These are phyloP conservation scores for Bombus huntii DNA, from an alignment of 1,140 invertebrate species.

Conservation along the genomic window DNA sequence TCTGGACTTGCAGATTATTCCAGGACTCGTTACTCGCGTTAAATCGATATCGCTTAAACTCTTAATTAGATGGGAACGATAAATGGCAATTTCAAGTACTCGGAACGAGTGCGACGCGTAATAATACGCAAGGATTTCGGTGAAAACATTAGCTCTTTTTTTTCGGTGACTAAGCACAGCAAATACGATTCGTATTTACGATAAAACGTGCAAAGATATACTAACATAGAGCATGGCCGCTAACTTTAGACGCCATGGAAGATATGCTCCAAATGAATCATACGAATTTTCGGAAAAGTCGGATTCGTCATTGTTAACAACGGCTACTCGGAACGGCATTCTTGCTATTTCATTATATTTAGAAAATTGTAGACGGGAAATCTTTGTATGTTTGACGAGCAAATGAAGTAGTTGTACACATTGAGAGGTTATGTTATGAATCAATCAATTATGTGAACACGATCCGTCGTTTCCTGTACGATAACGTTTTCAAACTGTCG, in stretches of 20 bases:
- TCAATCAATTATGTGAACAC: not conserved
- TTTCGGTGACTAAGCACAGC: not conserved
- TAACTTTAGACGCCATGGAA: constrained; percentile 38
- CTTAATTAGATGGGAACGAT: not conserved
- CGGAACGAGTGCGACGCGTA: not conserved
- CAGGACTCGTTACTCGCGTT: not conserved
- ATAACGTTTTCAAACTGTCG: not conserved
- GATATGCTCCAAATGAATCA: constrained; percentile 49
- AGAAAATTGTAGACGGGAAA: not conserved
- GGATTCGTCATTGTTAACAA: constrained; percentile 47
- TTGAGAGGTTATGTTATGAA: not conserved
- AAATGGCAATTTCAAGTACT: not conserved
- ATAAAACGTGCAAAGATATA: not conserved
- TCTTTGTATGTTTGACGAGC: not conserved
- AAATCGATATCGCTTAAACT: not conserved
- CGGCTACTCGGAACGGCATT: constrained; percentile 24
- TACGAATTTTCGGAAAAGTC: constrained; percentile 33
- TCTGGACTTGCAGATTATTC: not conserved
- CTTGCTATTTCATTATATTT: constrained; percentile 3
- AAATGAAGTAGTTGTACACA: not conserved
- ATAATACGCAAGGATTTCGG: not conserved
- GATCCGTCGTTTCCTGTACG: not conserved
- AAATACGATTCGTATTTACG: not conserved
- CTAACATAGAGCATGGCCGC: constrained; percentile 32
- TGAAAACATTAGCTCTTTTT: not conserved